phyloP scores from a whole-genome alignment of 1,140 invertebrate genomes.

The Bicyclus anynana region DNA sequence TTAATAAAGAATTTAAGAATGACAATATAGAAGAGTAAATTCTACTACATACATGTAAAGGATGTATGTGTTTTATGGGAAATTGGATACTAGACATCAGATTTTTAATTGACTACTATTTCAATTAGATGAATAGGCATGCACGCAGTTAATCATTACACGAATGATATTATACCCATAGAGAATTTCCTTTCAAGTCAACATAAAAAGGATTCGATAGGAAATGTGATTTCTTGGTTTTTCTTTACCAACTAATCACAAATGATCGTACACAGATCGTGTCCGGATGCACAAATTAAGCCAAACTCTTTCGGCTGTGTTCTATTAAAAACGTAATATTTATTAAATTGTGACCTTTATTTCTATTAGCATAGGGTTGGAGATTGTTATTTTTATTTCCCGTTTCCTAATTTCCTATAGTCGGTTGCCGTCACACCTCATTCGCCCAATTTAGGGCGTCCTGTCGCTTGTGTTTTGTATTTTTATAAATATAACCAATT shows the following conservation, averaged over 20 bases:
- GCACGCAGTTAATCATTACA: not conserved
- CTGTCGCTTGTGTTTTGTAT: constrained; percentile 31
- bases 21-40: too few relatives aligned
- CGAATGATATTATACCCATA: not conserved
- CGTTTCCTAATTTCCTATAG: constrained; percentile 45
- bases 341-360: constrained; percentile 24
- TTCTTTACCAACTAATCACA: constrained; percentile 26
- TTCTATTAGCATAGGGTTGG: constrained; percentile 21
- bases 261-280: constrained; percentile 31
- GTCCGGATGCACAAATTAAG: constrained; percentile 40
- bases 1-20: too few relatives aligned
- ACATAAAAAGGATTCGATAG: constrained; percentile 30
- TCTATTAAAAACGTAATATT: constrained; percentile 8
- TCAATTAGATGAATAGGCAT: too few relatives aligned
- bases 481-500: constrained; percentile 30
- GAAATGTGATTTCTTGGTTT: constrained; percentile 23
- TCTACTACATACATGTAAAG: too few relatives aligned
- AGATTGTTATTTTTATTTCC: constrained; percentile 13
- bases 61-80: too few relatives aligned
- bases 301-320: constrained; percentile 28
- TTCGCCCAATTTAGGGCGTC: constrained; percentile 53
- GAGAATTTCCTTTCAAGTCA: constrained; percentile 6
- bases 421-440: constrained; percentile 46
- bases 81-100: too few relatives aligned
- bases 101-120: too few relatives aligned